Percentiles rank a stretch among this genome's conserved stretches.
These are phyloP conservation scores for Ginglymostoma cirratum DNA, from an alignment of 2,113 vertebrate species.

Conservation along the genomic window DNA sequence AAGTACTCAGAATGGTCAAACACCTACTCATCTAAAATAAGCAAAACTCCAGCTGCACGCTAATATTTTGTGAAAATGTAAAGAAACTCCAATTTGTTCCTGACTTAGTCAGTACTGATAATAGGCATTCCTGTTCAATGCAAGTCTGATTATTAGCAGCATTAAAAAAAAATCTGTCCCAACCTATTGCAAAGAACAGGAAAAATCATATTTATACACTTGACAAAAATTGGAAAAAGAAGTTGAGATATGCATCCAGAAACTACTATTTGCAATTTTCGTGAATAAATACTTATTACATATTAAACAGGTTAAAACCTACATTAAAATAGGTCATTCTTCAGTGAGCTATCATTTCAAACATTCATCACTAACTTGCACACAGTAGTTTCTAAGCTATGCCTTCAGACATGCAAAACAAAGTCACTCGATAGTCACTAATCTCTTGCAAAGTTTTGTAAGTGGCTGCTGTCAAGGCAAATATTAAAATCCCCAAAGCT, in stretches of 20 bases:
- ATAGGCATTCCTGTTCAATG: conserved; percentile 27
- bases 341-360: neutral
- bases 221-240: conserved; percentile 28
- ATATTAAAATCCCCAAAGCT: neutral
- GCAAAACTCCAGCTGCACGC: neutral
- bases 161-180: conserved; percentile 9
- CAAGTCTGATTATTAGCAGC: conserved; percentile 14
- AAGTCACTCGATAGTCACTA: neutral
- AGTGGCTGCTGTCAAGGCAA: neutral
- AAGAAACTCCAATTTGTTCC: conserved; percentile 17
- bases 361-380: neutral
- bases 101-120: conserved; percentile 21
- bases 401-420: neutral
- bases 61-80: neutral
- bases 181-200: conserved; percentile 13
- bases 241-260: neutral
- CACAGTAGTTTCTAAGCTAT: neutral
- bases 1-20: neutral
- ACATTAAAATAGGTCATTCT: neutral
- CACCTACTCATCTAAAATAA: neutral
- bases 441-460: neutral
- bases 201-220: neutral
- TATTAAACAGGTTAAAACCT: neutral
- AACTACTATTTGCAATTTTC: neutral
- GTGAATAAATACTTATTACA: neutral